Base-by-base conservation (phyloP, 2,888 invertebrate species). In the Synergus japonicus region DNA sequence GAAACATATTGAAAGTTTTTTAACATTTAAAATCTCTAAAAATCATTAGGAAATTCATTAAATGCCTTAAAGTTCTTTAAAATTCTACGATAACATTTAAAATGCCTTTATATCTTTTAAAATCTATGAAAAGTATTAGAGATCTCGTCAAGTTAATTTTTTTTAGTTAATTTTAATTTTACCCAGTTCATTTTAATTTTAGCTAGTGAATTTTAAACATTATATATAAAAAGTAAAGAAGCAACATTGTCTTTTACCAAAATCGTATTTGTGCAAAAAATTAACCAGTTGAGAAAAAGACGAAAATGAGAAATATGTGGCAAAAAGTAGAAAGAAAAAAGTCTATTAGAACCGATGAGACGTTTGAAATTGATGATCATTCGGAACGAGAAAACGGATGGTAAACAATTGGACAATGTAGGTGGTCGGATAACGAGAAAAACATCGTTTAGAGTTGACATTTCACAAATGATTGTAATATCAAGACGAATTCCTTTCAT, bases 281-380 rank as follows among this genome's bases (percentile, higher is more conserved):
- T 3, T 29, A 44, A 46, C 7, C 15, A 5, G n/a, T 10, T 9
- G 44, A 49, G 13, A 73, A 73, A 37, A 37, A 58, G 54, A 73
- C n/a, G 13, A 49, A 73, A 37, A 73, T 73, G 54, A 58, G 54
- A 73, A 73, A 73, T 73, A 54, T 69, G 22, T 58, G 58, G 54
- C 41, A 44, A 65, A 49, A 78, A 78, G 67, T 29, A 1, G 84
- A 79, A 79, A 58, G 46, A 64, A 78, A 78, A 81, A 78, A 67
- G 54, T 73, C 73, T 58, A 73, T 69, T 73, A 54, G 54, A 73
- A 54, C n/a, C 73, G 49, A 54, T 41, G 41, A 69, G 69, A 73
- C 73, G 54, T 58, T 73, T 41, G 73, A 73, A 73, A 73, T 73
- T 73, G 73, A 73, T 54, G 54, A 58, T 29, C 37, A 73, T 54